Base-by-base conservation (phyloP, 2,888 invertebrate species). In the Hirtodrosophila trivittata region DNA sequence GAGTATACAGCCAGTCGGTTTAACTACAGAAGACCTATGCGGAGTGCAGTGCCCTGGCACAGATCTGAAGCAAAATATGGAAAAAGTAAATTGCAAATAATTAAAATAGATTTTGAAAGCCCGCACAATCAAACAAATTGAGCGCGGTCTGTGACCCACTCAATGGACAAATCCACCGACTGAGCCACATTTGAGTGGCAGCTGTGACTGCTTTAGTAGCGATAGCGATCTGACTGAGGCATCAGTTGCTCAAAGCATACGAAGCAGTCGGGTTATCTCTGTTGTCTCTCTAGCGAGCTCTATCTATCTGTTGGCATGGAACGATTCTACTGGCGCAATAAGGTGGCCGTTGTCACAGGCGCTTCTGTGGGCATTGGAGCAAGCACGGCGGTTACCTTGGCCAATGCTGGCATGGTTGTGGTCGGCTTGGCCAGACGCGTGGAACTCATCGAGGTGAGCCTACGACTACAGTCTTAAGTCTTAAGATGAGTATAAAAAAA, bases 381-480 rank as follows among this genome's bases (percentile, higher is more conserved):
- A 0, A 86, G 87, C 55, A 88, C 90, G 9, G 89, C 91, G 4
- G 56, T 89, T 14, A 74, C 81, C 12, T 68, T 92, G 47, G 91
- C 91, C 13, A 89, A 91, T 70, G 85, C 89, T 7, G 92, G 92
- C 7, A 76, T 93, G 88, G 88, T 89, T 41, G 93, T 93, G 0
- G 89, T 93, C 2, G 93, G 92, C 1, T 89, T 93, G 55, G 92
- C 92, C 2, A 87, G 93, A 50, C 91, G 92, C 26, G 81, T 87
- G 0, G 90, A 92, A 39, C 87, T 90, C 50, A 91, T 93, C 26
- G 87, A 92, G 88, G 92, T 90, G 58, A 38, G 51, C 4, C n/a
- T 7, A 5, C 18, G 1, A 8, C 3, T n/a, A 7, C 10, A 3
- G 1, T 1, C n/a, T n/a, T n/a, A n/a, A 21, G n/a, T 13, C 3